Evolutionary conservation across 2,797 vertebrate species (phyloP).

Genomic region (Uromys caudimaculatus): DNA sequence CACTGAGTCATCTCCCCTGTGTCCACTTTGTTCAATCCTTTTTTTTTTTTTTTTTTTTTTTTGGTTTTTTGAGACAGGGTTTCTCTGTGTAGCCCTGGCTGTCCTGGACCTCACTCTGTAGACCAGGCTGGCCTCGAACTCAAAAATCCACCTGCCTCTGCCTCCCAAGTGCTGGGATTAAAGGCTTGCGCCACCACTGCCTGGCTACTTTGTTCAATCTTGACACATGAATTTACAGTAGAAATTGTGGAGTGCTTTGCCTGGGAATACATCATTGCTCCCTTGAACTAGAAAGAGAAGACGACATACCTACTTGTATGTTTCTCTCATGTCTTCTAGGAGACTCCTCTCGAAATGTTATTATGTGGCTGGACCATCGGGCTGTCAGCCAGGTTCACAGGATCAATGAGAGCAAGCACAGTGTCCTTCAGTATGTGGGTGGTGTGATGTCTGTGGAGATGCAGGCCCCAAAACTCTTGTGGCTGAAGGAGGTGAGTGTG

Average conservation of each 20-base stretch:
- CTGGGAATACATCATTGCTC: not conserved
- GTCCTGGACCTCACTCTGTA: no score
- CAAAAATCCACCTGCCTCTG: no score
- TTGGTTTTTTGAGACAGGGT: no score
- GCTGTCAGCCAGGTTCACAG: constrained; percentile 91
- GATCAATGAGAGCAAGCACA: constrained; percentile 92
- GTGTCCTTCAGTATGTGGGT: constrained; percentile 91
- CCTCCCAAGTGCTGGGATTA: no score
- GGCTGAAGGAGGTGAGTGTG: constrained; percentile 96
- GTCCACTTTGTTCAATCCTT: not conserved
- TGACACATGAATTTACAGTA: not conserved
- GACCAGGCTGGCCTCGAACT: no score
- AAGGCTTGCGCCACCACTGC: no score
- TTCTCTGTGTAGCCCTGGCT: no score
- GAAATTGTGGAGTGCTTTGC: not conserved
- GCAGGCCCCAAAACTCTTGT: constrained; percentile 98
- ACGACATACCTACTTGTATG: not conserved
- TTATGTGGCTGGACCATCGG: constrained; percentile 99
- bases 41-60: no score
- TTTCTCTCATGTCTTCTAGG: constrained; percentile 84
- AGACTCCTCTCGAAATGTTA: constrained; percentile 90
- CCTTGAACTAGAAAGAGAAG: not conserved
- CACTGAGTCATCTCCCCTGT: not conserved
- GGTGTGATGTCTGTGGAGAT: constrained; percentile 98
- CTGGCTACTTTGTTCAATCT: not conserved